Evolutionary conservation across 2,113 vertebrate genomes (phyloP).

Genomic region (Pseudopipra pipra): DNA sequence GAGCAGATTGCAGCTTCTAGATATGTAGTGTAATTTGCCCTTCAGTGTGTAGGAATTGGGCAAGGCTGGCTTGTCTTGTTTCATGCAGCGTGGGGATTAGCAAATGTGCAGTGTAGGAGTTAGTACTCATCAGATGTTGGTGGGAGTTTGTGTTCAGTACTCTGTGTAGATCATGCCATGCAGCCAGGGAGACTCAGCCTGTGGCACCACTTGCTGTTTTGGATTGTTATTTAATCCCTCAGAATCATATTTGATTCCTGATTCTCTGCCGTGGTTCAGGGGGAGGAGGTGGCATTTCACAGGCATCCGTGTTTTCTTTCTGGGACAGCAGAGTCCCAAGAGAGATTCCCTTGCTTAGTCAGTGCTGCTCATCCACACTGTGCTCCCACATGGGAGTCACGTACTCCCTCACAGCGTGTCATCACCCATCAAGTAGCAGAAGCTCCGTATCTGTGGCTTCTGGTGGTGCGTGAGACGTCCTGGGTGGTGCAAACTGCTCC

Average conservation of each 20-base stretch:
- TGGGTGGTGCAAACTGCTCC: background rate
- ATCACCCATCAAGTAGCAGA: background rate
- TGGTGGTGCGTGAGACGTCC: background rate
- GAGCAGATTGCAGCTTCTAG: background rate
- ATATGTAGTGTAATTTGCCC: background rate
- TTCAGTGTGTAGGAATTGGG: background rate
- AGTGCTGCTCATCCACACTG: background rate
- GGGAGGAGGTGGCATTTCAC: background rate
- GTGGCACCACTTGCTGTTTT: background rate
- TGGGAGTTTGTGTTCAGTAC: background rate
- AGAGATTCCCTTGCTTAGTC: background rate
- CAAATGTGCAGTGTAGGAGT: background rate
- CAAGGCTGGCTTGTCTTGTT: background rate
- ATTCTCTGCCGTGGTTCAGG: background rate
- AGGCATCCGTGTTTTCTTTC: background rate
- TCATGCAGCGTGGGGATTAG: fast-evolving
- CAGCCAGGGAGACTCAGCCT: background rate
- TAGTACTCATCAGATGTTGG: background rate
- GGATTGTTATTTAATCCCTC: background rate
- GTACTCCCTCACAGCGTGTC: background rate
- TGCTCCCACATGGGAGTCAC: background rate
- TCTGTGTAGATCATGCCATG: background rate
- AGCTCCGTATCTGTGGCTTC: background rate
- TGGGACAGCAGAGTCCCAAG: background rate
- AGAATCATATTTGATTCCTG: background rate